Evolutionary conservation across 2,888 invertebrate genomes (phyloP).

Genomic region (Eulithis prunata): DNA sequence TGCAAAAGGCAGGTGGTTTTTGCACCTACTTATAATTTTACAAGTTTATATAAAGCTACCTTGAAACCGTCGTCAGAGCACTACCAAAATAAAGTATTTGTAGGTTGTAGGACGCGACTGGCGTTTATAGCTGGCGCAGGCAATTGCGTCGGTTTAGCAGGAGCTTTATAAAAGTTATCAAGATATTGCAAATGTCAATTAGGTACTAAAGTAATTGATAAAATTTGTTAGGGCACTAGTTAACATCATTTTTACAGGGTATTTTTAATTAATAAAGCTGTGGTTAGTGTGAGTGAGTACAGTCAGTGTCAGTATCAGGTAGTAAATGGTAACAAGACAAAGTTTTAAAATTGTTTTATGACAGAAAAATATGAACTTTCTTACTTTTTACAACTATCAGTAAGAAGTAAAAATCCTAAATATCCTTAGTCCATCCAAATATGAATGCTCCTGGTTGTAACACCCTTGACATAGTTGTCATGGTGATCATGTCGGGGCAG

Average conservation of each 20-base stretch:
- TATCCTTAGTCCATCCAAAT: no score
- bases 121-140: background rate
- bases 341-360: no score
- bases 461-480: no score
- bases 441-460: no score
- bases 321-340: no score
- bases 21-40: conserved; percentile 8
- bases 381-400: no score
- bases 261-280: no score
- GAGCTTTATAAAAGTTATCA: conserved; percentile 30
- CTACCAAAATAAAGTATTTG: background rate
- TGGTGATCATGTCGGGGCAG: no score
- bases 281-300: no score
- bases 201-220: conserved; percentile 36
- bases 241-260: conserved; percentile 33
- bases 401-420: no score
- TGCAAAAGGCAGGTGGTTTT: conserved; percentile 25
- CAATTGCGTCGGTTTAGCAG: background rate
- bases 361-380: no score
- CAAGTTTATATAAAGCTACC: conserved; percentile 3
- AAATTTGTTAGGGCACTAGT: conserved; percentile 34
- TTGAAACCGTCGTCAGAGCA: background rate
- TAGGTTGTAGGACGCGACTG: background rate
- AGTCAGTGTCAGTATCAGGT: no score
- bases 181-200: conserved; percentile 33